Evolutionary conservation across 92 coral and sea anemone species (phyloP).

Genomic region (Epizoanthus scotinus): DNA sequence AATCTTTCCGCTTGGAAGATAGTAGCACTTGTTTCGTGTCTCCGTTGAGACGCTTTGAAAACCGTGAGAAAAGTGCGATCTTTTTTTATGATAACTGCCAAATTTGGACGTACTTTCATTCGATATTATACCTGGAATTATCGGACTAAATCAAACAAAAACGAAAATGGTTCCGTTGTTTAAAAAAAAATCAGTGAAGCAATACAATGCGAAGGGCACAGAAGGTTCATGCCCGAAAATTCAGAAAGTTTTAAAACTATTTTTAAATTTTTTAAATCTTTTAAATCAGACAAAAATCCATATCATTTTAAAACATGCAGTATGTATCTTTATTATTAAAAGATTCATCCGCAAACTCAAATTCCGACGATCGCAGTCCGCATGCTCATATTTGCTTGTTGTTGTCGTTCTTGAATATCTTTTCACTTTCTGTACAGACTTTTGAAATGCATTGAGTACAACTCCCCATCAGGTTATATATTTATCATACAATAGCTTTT

Average conservation of each 20-base stretch:
- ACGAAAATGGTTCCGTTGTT: not conserved
- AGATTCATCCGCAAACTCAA: slow-evolving; percentile 6
- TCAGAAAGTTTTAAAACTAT: too few species aligned
- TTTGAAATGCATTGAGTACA: too few species aligned
- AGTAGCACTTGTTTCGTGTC: slow-evolving; percentile 20
- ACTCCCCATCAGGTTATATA: too few species aligned
- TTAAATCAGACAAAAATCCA: too few species aligned
- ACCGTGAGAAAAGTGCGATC: slow-evolving; percentile 18
- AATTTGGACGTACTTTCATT: slow-evolving; percentile 29
- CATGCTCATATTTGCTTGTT: slow-evolving; percentile 2
- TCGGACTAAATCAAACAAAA: slow-evolving; percentile 5
- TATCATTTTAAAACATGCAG: too few species aligned
- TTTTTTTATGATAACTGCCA: slow-evolving; percentile 13
- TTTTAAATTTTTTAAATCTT: too few species aligned
- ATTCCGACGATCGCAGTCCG: not conserved
- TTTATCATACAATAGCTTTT: too few species aligned
- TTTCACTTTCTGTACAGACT: too few species aligned
- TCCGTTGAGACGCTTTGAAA: not conserved
- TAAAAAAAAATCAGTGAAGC: slow-evolving; percentile 9
- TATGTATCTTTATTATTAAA: too few species aligned
- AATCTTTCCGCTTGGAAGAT: not conserved
- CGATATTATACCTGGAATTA: slow-evolving; percentile 34
- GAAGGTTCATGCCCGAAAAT: too few species aligned
- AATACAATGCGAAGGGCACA: slow-evolving; percentile 5
- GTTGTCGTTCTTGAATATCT: too few species aligned